These are phyloP conservation scores for Paedocypris sp. DNA, from an alignment of 2,113 vertebrate species.

Conservation along the genomic window DNA sequence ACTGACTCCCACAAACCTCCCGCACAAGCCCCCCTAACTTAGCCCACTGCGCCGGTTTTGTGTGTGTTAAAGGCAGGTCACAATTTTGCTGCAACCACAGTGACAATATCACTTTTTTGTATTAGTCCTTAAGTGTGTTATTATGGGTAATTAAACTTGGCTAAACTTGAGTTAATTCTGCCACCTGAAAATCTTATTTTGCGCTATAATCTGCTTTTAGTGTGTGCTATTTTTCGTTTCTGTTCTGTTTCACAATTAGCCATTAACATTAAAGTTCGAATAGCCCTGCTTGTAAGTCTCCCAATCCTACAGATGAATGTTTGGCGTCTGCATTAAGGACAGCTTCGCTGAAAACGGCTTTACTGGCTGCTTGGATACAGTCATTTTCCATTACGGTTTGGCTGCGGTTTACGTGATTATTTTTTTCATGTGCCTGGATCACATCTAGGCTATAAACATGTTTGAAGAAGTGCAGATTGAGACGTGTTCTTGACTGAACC, in stretches of 20 bases:
- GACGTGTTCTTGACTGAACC: too few species aligned
- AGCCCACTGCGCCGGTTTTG: too few species aligned
- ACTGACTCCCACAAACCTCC: too few species aligned
- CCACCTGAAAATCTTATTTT: neutral
- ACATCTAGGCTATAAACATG: constrained; percentile 1
- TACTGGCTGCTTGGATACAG: neutral
- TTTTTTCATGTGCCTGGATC: constrained; percentile 11
- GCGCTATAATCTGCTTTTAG: neutral
- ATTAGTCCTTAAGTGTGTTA: constrained; percentile 36
- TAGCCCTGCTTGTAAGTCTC: neutral
- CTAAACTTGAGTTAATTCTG: constrained; percentile 40
- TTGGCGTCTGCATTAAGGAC: neutral
- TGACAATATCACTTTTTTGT: constrained; percentile 47
- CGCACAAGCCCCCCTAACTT: too few species aligned
- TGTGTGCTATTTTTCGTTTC: constrained; percentile 38
- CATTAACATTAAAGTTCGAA: constrained; percentile 14
- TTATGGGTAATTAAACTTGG: constrained; percentile 39
- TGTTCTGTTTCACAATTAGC: constrained; percentile 37
- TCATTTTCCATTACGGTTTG: constrained; percentile 3
- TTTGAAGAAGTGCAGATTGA: too few species aligned
- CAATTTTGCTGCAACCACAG: too few species aligned
- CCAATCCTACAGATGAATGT: neutral
- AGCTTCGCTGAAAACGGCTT: constrained; percentile 2
- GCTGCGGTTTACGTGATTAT: constrained; percentile 5
- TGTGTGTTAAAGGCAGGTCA: constrained; percentile 10